phyloP scores from a whole-genome alignment of 2,797 vertebrate genomes.

The Molossus alvarezi region DNA sequence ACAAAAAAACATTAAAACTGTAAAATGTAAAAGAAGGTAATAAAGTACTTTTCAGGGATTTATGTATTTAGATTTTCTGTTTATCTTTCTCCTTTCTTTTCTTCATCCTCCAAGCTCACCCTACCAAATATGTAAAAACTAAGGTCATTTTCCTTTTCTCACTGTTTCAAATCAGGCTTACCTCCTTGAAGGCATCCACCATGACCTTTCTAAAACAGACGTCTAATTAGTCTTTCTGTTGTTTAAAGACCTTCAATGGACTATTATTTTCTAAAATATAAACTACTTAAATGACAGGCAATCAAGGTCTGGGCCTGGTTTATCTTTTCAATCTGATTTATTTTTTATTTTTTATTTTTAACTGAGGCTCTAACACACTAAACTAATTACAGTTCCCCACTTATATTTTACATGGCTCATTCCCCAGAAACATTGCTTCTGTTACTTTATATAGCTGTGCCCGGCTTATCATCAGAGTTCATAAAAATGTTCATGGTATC shows the following conservation, averaged over 20 bases:
- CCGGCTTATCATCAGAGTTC: neutral
- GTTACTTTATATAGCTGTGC: neutral
- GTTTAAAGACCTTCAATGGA: neutral
- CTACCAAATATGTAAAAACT: neutral
- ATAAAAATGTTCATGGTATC: neutral
- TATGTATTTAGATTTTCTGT: neutral
- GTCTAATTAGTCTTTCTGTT: neutral
- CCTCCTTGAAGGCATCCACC: neutral
- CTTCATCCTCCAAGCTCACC: neutral
- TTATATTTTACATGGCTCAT: neutral
- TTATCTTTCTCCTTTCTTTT: neutral
- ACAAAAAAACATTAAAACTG: neutral
- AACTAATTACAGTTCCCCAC: neutral
- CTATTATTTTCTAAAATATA: neutral
- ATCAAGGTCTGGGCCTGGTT: neutral
- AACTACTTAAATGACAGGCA: neutral
- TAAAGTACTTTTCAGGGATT: neutral
- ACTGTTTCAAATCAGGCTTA: neutral
- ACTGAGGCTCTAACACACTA: neutral
- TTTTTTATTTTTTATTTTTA: neutral
- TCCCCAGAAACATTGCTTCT: neutral
- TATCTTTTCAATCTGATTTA: neutral
- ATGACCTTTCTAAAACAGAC: neutral
- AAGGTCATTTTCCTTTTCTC: neutral
- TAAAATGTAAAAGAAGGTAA: neutral